phyloP scores from a whole-genome alignment of 1,140 invertebrate species.

The Drosophila elegans region DNA sequence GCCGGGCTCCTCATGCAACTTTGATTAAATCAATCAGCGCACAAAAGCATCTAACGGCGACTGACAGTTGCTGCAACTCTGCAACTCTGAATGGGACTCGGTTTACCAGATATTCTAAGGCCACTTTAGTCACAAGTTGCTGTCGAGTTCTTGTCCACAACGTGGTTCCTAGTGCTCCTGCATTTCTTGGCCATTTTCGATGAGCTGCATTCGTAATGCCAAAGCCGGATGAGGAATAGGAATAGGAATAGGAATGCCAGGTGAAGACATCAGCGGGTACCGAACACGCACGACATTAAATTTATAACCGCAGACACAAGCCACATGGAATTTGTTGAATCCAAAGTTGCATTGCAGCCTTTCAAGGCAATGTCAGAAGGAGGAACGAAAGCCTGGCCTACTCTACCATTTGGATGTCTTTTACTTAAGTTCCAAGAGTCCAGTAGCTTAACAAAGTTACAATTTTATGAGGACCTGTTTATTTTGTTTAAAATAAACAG shows the following conservation, averaged over 20 bases:
- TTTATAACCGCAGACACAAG: slow-evolving; percentile 29
- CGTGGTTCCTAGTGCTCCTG: background rate
- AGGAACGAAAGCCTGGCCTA: background rate
- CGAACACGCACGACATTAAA: slow-evolving; percentile 28
- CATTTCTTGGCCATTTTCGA: slow-evolving; percentile 67
- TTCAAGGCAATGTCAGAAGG: background rate
- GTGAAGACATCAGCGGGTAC: slow-evolving; percentile 40
- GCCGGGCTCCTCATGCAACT: slow-evolving; percentile 59
- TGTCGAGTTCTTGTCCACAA: slow-evolving; percentile 1
- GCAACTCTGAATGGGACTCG: slow-evolving; percentile 32
- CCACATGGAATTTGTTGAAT: slow-evolving; percentile 21
- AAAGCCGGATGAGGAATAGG: slow-evolving; percentile 58
- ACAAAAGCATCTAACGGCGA: slow-evolving; percentile 72
- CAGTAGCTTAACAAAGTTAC: no score
- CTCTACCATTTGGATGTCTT: background rate
- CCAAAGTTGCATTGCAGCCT: slow-evolving; percentile 4
- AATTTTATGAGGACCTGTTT: no score
- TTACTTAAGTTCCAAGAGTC: background rate
- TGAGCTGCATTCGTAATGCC: slow-evolving; percentile 70
- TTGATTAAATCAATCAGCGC: slow-evolving; percentile 83
- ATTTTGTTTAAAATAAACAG: no score
- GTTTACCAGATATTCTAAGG: slow-evolving; percentile 9
- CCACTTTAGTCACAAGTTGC: slow-evolving; percentile 19
- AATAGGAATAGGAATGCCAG: slow-evolving; percentile 24
- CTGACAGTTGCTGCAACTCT: slow-evolving; percentile 50